phyloP scores from a whole-genome alignment of 92 coral and sea anemone species.

The Parazoanthus darwini region DNA sequence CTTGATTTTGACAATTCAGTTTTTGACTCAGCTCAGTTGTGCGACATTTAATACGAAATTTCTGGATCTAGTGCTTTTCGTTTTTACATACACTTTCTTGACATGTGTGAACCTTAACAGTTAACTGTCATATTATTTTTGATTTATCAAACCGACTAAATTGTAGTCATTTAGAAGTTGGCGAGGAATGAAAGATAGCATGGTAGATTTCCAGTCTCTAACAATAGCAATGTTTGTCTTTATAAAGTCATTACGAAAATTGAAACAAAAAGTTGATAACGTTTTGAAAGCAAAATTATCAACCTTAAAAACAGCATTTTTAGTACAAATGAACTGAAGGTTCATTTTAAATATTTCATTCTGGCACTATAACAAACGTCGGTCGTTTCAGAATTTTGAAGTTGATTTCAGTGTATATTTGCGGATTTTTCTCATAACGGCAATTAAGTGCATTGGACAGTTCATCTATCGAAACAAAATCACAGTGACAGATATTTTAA shows the following conservation, averaged over 20 bases:
- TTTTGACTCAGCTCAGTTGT: too few relatives aligned
- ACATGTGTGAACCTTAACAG: not conserved
- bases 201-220: not conserved
- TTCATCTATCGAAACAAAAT: not conserved
- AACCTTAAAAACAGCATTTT: too few relatives aligned
- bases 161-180: not conserved
- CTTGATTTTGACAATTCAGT: not conserved
- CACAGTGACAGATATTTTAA: not conserved
- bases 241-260: too few relatives aligned
- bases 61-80: too few relatives aligned
- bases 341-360: not conserved
- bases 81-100: too few relatives aligned
- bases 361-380: not conserved
- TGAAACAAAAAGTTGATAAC: too few relatives aligned
- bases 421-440: too few relatives aligned
- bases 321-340: not conserved
- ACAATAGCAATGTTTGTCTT: not conserved
- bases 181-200: not conserved
- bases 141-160: too few relatives aligned
- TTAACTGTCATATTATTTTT: not conserved
- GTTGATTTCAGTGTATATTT: not conserved
- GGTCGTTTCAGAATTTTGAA: too few relatives aligned
- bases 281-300: too few relatives aligned
- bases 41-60: too few relatives aligned
- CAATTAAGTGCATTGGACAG: not conserved